Evolutionary conservation across 2,113 vertebrate genomes (phyloP), one percentile per base, ranked within the genome.

Genomic region (Nesogale talazaci): DNA sequence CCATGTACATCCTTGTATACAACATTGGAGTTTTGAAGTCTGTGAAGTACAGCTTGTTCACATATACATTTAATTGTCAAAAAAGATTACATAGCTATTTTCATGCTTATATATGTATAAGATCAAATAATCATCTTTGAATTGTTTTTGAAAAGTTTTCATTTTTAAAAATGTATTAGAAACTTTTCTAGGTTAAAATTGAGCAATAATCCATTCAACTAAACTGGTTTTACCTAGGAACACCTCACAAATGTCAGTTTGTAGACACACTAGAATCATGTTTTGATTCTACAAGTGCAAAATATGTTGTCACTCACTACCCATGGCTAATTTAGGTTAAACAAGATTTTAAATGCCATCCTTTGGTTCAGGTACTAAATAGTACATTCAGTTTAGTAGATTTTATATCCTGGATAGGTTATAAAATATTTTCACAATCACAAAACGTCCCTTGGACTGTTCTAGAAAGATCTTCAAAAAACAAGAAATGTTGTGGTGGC

Each of bases 201-300:
- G 34, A 86, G n/a, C n/a, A n/a, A 75, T 57, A 74, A 90, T 8
- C 88, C 86, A 83, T 40, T 31, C 31, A 90, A 86, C 6, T 11
- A 80, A 91, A 86, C 6, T 86, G 52, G 56, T 79, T 57, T 61
- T 56, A 67, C 9, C 29, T n/a, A 80, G 4, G 61, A 61, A 14
- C 78, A 88, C 4, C 42, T 91, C 86, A 93, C 31, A 86, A 85
- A 94, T 31, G 12, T 42, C 92, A 78, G 86, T 63, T 38, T 38
- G 0, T 91, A 36, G 42, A 82, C 9, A 84, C 12, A 80, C 6
- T 19, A 81, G 56, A 4, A 16, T 29, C n/a, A 31, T 52, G 12
- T 65, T n/a, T 69, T 59, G 27, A 83, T 67, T 94, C 38, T 69
- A 90, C 4, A 92, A 9, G 25, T 40, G 31, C 27, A 46, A 46